These are phyloP conservation scores for Heliconius ethilla DNA, from an alignment of 2,888 invertebrate species.

Conservation along the genomic window DNA sequence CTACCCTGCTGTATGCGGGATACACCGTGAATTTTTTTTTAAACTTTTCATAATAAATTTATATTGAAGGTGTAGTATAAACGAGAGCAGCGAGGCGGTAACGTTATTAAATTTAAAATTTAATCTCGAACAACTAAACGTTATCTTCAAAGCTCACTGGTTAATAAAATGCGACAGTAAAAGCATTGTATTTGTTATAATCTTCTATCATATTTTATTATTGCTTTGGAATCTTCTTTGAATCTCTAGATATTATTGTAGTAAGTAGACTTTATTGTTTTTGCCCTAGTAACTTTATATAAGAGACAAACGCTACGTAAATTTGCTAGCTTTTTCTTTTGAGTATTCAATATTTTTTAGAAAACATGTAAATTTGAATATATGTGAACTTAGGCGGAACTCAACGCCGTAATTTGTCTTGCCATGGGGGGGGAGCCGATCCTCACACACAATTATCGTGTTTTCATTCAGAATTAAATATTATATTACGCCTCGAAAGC, in stretches of 20 bases:
- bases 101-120: slow-evolving; percentile 1
- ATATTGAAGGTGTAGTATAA: not conserved
- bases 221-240: not conserved
- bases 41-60: no score
- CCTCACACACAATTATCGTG: no score
- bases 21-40: no score
- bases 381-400: no score
- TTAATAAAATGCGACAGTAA: slow-evolving; percentile 4
- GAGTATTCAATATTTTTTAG: not conserved
- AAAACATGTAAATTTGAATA: no score
- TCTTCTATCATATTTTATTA: slow-evolving; percentile 8
- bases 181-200: slow-evolving; percentile 11
- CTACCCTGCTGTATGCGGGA: no score
- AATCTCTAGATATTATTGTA: not conserved
- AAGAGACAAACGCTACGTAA: not conserved
- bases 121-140: not conserved
- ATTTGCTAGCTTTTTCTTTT: not conserved
- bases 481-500: no score
- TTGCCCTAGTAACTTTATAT: not conserved
- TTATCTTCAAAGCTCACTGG: slow-evolving; percentile 1
- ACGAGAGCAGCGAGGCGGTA: no score
- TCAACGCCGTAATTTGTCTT: no score
- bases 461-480: no score
- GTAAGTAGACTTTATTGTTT: slow-evolving; percentile 8
- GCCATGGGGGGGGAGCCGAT: no score